Conservation (phyloP, 1,140 invertebrate species). For the Bombus waltoni region DNA sequence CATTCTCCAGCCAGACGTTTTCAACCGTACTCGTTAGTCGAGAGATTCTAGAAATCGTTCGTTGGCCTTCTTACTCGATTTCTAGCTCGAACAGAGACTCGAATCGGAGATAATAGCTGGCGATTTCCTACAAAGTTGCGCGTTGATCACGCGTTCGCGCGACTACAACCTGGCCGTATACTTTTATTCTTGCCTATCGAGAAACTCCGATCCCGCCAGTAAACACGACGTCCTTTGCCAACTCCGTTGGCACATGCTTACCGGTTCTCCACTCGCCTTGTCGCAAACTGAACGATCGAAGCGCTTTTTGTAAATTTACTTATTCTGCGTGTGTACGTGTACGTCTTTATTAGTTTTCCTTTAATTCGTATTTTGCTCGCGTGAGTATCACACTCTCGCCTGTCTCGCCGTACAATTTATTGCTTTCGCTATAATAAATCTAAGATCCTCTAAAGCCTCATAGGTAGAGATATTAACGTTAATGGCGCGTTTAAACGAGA, state of each 20-base stretch:
- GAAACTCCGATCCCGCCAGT: neutral
- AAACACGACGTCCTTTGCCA: conserved; percentile 20
- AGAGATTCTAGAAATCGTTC: neutral
- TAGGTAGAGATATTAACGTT: conserved; percentile 56
- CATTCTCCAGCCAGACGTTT: neutral
- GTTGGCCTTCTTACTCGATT: neutral
- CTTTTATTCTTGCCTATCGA: neutral
- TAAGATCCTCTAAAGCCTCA: conserved; percentile 52
- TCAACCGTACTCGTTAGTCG: neutral
- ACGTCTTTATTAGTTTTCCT: neutral
- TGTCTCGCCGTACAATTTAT: conserved; percentile 46
- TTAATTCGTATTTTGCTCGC: neutral
- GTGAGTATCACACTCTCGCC: neutral
- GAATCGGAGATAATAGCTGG: neutral
- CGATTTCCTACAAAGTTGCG: neutral
- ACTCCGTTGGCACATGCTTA: conserved; percentile 9
- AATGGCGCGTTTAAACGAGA: conserved; percentile 40
- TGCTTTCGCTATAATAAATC: conserved; percentile 59
- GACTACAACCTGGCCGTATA: neutral
- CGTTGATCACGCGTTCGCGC: neutral
- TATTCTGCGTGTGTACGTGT: conserved; percentile 4
- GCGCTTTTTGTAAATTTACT: conserved; percentile 21
- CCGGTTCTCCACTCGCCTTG: neutral
- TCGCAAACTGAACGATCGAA: conserved; percentile 41
- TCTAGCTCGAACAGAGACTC: neutral